These are phyloP conservation scores for Camelus dromedarius DNA, from an alignment of 2,113 vertebrate genomes.

Conservation along the genomic window DNA sequence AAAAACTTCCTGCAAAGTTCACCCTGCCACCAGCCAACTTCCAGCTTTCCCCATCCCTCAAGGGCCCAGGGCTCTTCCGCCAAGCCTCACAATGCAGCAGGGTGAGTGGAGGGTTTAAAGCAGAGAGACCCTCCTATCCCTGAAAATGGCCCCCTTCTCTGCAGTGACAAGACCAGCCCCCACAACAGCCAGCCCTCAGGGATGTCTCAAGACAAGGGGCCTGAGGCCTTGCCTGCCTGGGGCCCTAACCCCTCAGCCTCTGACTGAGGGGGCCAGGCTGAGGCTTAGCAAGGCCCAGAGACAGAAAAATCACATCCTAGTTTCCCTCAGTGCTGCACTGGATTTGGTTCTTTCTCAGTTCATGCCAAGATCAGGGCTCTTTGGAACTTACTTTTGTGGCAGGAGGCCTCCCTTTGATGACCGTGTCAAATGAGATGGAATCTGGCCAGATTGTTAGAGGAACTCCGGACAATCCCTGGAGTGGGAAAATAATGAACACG, in stretches of 20 bases:
- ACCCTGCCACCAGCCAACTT: neutral
- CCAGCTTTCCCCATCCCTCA: neutral
- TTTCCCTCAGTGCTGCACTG: slow-evolving; percentile 31
- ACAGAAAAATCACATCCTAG: neutral
- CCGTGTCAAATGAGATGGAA: slow-evolving; percentile 82
- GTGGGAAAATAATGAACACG: slow-evolving; percentile 79
- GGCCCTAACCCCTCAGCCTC: neutral
- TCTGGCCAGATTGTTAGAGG: slow-evolving; percentile 90
- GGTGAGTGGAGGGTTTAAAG: neutral
- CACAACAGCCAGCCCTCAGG: neutral
- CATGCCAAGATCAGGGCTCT: slow-evolving; percentile 53
- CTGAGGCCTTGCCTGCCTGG: neutral
- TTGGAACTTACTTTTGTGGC: slow-evolving; percentile 60
- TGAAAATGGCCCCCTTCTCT: neutral
- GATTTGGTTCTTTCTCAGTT: neutral
- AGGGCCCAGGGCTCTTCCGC: neutral
- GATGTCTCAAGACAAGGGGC: neutral
- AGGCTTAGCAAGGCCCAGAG: neutral
- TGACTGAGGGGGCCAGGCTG: neutral
- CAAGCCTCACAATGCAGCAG: neutral
- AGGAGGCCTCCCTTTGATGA: slow-evolving; percentile 77
- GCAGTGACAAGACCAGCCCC: neutral
- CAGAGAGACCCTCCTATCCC: neutral
- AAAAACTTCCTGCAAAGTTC: slow-evolving; percentile 58
- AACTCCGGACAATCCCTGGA: slow-evolving; percentile 87